Evolutionary conservation across 2,113 vertebrate genomes (phyloP), one percentile per base, ranked within the genome.

Genomic region (Colaptes auratus): DNA sequence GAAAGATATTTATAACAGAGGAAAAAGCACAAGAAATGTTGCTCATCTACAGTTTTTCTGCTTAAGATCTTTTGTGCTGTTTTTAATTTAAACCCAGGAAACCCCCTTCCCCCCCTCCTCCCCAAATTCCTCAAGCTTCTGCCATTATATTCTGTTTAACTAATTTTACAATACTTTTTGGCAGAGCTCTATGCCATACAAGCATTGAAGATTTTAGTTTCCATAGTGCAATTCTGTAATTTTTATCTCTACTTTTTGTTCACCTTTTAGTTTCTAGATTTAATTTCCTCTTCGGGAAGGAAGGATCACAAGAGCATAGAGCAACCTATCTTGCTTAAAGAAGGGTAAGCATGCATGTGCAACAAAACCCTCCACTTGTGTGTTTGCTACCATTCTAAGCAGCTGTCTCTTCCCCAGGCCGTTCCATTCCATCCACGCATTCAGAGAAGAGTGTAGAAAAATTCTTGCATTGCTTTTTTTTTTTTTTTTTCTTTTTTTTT

Each of bases 201-300:
- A 31, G 56, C 44, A 27, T 36, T 90, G 28, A 88, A 66, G 16
- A 27, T 74, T 85, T 89, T 52, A 15, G 17, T 88, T 82, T 58
- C 56, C 6, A 10, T 67, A 50, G 27, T 44, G 15, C 5, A 2
- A 27, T 91, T n/a, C 64, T 83, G 30, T n/a, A 27, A 63, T 92
- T 80, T 83, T 94, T 60, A 46, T 52, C 67, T 65, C 7, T 44
- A 39, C 25, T 70, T 86, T 92, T 79, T 94, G 17, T 95, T 88
- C 90, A 31, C 35, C 52, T 77, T 72, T 77, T 95, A 99, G 99
- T 99, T 99, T 95, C 97, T 99, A 89, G 99, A 99, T 95, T 96
- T 99, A 96, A 99, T 99, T 97, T 99, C 99, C 15, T 99, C 99
- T 23, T 99, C 99, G 5, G 99, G 99, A 77, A 98, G 98, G 94